A percentile compares a stretch with the other conserved stretches of the same genome.
These are phyloP conservation scores for Pomacea canaliculata DNA, from an alignment of 2,888 invertebrate genomes.

Conservation along the genomic window DNA sequence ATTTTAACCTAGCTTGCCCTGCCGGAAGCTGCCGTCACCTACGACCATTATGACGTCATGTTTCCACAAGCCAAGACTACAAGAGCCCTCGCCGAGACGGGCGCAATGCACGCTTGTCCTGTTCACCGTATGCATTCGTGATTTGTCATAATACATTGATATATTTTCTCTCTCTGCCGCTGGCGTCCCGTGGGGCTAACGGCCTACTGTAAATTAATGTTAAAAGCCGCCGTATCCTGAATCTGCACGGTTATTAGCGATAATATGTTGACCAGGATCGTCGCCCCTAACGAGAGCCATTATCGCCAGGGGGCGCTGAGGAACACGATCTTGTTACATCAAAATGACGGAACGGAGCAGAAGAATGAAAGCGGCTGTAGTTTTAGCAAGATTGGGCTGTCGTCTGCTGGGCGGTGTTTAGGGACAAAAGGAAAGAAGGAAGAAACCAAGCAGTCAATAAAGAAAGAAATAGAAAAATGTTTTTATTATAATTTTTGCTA, in stretches of 20 bases:
- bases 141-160: conserved; percentile 7
- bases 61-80: neutral
- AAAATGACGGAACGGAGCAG: too few species aligned
- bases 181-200: neutral
- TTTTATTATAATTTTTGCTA: too few species aligned
- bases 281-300: conserved; percentile 1
- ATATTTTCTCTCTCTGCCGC: neutral
- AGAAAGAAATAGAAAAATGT: too few species aligned
- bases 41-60: conserved; percentile 28
- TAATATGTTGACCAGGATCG: conserved; percentile 6
- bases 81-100: neutral
- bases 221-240: conserved; percentile 2
- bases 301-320: conserved; percentile 5
- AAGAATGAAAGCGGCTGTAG: too few species aligned
- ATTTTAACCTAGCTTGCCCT: conserved; percentile 22
- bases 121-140: neutral
- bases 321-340: too few species aligned
- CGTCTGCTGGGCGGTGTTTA: too few species aligned
- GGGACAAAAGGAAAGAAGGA: too few species aligned
- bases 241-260: conserved; percentile 1
- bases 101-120: neutral
- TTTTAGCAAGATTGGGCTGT: too few species aligned
- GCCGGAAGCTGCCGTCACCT: conserved; percentile 24
- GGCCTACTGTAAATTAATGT: neutral
- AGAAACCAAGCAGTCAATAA: too few species aligned